Conservation (phyloP, 2,113 vertebrate genomes). For the Cebidichthys violaceus region DNA sequence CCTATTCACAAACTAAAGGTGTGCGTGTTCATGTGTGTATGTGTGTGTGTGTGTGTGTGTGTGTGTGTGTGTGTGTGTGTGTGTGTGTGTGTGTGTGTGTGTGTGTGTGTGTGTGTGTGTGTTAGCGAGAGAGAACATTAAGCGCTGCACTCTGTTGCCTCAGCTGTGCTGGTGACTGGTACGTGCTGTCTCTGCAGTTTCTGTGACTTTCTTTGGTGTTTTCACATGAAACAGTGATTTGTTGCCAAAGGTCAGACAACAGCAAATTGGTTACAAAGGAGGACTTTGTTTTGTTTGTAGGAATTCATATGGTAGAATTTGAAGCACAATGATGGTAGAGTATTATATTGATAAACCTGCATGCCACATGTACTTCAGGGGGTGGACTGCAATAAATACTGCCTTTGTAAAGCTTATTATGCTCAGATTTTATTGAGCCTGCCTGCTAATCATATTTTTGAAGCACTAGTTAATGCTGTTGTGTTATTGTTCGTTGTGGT, state of each 20-base stretch:
- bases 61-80: too few relatives aligned
- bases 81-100: slow-evolving; percentile 28
- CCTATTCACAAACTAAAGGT: slow-evolving; percentile 10
- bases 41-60: slow-evolving; percentile 30
- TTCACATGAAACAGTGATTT: slow-evolving; percentile 68
- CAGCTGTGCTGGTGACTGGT: slow-evolving; percentile 81
- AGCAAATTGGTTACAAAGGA: slow-evolving; percentile 59
- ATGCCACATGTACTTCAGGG: neutral
- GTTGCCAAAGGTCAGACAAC: slow-evolving; percentile 55
- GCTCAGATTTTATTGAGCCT: neutral
- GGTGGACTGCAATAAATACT: slow-evolving; percentile 6
- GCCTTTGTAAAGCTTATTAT: neutral
- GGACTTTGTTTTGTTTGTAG: slow-evolving; percentile 26
- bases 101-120: slow-evolving; percentile 32
- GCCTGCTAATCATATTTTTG: neutral
- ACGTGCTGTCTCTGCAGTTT: slow-evolving; percentile 71
- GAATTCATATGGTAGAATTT: slow-evolving; percentile 1
- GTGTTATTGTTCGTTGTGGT: neutral
- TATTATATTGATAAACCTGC: neutral
- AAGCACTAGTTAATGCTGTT: neutral
- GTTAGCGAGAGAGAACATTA: slow-evolving; percentile 37
- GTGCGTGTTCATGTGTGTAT: too few relatives aligned
- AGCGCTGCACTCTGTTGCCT: slow-evolving; percentile 74
- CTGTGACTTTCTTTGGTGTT: slow-evolving; percentile 58
- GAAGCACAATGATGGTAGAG: slow-evolving; percentile 4